phyloP scores from a whole-genome alignment of 2,888 invertebrate genomes.

The Plagodis dolabraria region DNA sequence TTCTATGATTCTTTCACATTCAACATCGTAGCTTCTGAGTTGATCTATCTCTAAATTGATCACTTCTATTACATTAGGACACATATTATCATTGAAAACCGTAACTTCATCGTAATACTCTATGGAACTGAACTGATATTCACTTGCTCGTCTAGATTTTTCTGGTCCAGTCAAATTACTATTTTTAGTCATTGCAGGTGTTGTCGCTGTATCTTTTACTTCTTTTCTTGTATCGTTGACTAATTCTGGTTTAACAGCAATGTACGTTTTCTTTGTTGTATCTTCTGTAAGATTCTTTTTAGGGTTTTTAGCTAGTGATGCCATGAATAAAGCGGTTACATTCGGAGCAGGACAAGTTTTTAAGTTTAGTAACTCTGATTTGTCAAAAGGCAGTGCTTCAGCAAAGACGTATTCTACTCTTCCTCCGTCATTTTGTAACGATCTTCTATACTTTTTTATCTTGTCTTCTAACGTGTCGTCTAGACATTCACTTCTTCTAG shows the following conservation, averaged over 20 bases:
- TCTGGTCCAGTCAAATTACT: conserved; percentile 31
- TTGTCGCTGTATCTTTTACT: conserved; percentile 33
- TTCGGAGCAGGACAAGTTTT: conserved; percentile 43
- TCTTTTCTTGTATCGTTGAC: conserved; percentile 1
- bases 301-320: not conserved
- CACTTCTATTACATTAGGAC: conserved; percentile 58
- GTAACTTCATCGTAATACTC: conserved; percentile 68
- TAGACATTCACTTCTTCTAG: conserved; percentile 44
- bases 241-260: not conserved
- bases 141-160: conserved; percentile 50
- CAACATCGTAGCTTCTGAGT: conserved; percentile 61
- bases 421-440: conserved; percentile 54
- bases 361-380: conserved; percentile 39
- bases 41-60: conserved; percentile 58
- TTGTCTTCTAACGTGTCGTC: conserved; percentile 54
- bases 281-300: not conserved
- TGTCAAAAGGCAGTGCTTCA: conserved; percentile 47
- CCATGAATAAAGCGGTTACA: conserved; percentile 12
- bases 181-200: conserved; percentile 19
- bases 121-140: conserved; percentile 66
- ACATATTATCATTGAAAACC: conserved; percentile 48
- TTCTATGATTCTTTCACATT: conserved; percentile 58
- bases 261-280: not conserved
- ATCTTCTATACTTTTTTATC: conserved; percentile 50
- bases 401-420: conserved; percentile 58